Evolutionary conservation across 2,797 vertebrate genomes (phyloP).

Genomic region (Phoeniculus purpureus): DNA sequence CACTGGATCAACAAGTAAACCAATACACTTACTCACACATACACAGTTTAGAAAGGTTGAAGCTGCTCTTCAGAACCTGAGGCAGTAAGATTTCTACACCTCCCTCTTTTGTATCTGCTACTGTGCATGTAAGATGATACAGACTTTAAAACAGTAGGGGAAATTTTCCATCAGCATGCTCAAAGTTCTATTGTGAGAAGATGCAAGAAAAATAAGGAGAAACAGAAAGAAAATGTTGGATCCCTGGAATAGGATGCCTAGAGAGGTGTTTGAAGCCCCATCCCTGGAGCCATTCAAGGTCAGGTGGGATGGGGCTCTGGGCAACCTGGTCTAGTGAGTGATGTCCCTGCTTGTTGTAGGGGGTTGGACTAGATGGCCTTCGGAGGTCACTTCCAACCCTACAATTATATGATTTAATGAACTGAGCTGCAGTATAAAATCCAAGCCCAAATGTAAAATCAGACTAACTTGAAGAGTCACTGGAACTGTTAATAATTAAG

Average conservation of each 20-base stretch:
- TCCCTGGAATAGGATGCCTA: too few relatives aligned
- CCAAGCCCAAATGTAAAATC: not conserved
- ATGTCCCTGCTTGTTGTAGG: too few relatives aligned
- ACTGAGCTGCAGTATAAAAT: not conserved
- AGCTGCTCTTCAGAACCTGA: not conserved
- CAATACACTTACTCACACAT: not conserved
- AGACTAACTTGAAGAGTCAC: not conserved
- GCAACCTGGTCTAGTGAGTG: too few relatives aligned
- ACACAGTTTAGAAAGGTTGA: not conserved
- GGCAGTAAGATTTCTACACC: not conserved
- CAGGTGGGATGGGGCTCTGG: too few relatives aligned
- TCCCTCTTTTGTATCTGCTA: not conserved
- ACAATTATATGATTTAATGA: not conserved
- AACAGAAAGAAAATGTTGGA: not conserved
- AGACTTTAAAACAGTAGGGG: not conserved
- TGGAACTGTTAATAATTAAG: not conserved
- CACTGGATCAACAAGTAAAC: not conserved
- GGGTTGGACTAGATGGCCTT: too few relatives aligned
- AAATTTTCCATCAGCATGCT: not conserved
- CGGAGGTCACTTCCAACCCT: too few relatives aligned
- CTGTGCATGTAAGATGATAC: fast-evolving
- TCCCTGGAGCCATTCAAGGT: too few relatives aligned
- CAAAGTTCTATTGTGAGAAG: not conserved
- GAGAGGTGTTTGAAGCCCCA: too few relatives aligned
- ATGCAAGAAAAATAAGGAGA: not conserved